Evolutionary conservation across 2,797 vertebrate genomes (phyloP).

Genomic region (Glossophaga mutica): DNA sequence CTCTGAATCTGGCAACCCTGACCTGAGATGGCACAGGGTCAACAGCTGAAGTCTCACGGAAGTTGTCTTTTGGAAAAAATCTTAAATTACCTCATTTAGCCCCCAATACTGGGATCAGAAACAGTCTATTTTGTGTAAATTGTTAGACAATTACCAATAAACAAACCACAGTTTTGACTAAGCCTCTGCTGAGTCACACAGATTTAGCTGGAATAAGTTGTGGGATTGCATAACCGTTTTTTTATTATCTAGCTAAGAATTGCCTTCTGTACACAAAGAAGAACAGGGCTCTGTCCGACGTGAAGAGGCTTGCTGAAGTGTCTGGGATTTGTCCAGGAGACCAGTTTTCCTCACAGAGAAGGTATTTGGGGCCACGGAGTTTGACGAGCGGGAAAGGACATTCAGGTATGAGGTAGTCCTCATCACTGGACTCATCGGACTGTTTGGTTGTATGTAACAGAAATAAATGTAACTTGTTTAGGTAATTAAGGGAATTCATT

Average conservation of each 20-base stretch:
- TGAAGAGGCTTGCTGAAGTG: neutral
- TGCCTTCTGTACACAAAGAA: neutral
- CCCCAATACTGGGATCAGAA: neutral
- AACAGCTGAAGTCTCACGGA: neutral
- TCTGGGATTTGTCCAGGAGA: neutral
- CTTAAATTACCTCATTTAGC: neutral
- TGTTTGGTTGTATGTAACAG: neutral
- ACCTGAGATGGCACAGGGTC: neutral
- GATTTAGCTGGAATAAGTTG: neutral
- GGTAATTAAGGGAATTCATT: constrained; percentile 2
- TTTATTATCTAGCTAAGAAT: neutral
- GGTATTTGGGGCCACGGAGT: neutral
- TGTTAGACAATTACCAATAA: constrained; percentile 22
- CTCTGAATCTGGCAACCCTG: neutral
- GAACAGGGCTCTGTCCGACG: neutral
- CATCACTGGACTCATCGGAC: neutral
- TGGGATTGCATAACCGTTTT: neutral
- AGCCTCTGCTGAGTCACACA: neutral
- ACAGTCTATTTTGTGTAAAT: neutral
- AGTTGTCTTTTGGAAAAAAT: neutral
- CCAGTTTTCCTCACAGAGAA: constrained; percentile 3
- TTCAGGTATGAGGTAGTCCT: neutral
- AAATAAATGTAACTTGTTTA: constrained; percentile 20
- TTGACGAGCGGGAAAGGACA: neutral
- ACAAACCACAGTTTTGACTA: neutral